Percentiles rank a stretch among this genome's conserved stretches.
phyloP scores from a whole-genome alignment of 2,113 vertebrate species.

The Setophaga petechia region DNA sequence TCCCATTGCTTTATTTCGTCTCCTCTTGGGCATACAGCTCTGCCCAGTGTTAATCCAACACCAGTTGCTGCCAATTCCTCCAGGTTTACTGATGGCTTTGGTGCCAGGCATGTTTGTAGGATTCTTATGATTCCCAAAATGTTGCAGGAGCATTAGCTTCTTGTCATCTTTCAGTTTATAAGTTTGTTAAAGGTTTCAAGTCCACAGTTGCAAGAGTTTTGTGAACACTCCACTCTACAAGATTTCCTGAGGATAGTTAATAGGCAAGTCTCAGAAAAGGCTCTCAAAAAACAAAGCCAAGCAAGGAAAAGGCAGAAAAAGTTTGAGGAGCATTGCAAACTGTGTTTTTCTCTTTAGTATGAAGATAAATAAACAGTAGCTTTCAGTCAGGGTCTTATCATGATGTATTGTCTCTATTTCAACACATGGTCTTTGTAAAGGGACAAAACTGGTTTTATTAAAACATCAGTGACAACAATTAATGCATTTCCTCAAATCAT shows the following conservation, averaged over 20 bases:
- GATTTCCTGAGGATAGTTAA: neutral
- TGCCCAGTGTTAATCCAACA: neutral
- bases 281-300: conserved; percentile 30
- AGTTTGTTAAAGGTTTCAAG: neutral
- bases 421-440: conserved; percentile 27
- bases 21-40: neutral
- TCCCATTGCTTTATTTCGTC: neutral
- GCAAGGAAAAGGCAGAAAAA: neutral
- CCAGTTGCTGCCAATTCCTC: neutral
- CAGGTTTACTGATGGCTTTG: neutral
- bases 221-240: neutral
- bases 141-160: neutral
- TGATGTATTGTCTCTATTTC: conserved; percentile 5
- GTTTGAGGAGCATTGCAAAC: neutral
- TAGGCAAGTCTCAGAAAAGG: neutral
- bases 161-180: neutral
- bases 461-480: neutral
- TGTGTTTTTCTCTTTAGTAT: neutral
- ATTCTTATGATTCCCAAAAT: neutral
- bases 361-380: conserved; percentile 40
- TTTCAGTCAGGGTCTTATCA: neutral
- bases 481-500: neutral
- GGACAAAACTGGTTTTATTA: neutral
- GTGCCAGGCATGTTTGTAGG: neutral
- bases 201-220: neutral